phyloP scores from a whole-genome alignment of 2,113 vertebrate species.

The Addax nasomaculatus region DNA sequence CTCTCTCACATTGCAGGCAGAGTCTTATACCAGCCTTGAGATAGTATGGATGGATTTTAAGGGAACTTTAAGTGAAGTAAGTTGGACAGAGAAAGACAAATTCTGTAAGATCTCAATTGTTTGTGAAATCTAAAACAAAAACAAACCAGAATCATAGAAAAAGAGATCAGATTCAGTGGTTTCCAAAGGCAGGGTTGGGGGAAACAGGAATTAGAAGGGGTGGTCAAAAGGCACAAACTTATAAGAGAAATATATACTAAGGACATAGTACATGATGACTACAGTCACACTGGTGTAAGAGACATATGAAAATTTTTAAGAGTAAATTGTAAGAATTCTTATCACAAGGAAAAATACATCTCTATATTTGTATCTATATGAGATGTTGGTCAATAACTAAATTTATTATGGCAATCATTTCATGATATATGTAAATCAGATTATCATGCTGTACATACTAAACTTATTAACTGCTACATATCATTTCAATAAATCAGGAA shows the following conservation, averaged over 20 bases:
- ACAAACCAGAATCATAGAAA: neutral
- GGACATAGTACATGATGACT: neutral
- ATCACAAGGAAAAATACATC: neutral
- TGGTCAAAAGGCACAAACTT: neutral
- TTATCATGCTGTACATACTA: neutral
- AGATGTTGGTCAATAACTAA: neutral
- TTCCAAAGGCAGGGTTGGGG: neutral
- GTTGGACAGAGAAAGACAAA: neutral
- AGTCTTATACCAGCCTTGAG: neutral
- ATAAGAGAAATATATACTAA: neutral
- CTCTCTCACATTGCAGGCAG: neutral
- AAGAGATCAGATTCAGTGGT: neutral
- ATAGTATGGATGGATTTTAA: neutral
- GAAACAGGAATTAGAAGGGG: neutral
- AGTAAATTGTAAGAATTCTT: neutral
- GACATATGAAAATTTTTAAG: neutral
- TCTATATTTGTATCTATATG: neutral
- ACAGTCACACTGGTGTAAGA: neutral
- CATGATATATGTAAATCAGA: neutral
- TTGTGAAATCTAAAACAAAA: neutral
- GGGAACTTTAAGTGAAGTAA: neutral
- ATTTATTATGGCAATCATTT: neutral
- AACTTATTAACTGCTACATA: neutral
- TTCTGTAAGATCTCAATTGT: neutral
- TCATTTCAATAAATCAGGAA: neutral